Conservation (phyloP, 2,888 invertebrate species). For the Pollenia labialis region DNA sequence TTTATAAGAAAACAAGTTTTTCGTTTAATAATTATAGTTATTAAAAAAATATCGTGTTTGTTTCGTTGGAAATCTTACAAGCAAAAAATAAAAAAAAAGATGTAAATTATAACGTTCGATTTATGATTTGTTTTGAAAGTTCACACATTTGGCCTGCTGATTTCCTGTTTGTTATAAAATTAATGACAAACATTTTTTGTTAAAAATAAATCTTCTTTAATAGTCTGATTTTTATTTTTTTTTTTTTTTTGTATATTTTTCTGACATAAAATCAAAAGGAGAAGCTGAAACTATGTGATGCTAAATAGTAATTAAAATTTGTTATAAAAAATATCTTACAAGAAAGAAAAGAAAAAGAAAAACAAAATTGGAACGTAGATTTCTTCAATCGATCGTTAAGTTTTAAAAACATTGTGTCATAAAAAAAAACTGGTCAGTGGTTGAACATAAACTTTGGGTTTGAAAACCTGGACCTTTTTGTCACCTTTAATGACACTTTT, state of each 20-base stretch:
- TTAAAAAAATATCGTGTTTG: conserved; percentile 65
- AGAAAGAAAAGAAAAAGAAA: conserved; percentile 21
- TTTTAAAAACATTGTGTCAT: conserved; percentile 22
- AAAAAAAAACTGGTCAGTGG: conserved; percentile 52
- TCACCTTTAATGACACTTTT: conserved; percentile 68
- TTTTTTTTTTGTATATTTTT: conserved; percentile 18
- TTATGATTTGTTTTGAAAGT: conserved; percentile 70
- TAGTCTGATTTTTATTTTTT: conserved; percentile 7
- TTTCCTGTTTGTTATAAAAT: conserved; percentile 59
- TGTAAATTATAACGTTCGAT: conserved; percentile 51
- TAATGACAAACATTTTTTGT: conserved; percentile 61
- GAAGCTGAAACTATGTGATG: conserved; percentile 27
- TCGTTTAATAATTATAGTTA: conserved; percentile 66
- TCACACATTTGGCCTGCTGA: conserved; percentile 63
- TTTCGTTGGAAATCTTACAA: conserved; percentile 39
- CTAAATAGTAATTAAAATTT: conserved; percentile 63
- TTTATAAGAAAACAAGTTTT: conserved; percentile 63
- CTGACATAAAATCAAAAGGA: conserved; percentile 16
- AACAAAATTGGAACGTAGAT: conserved; percentile 24
- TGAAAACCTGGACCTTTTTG: conserved; percentile 43
- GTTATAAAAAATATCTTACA: conserved; percentile 49
- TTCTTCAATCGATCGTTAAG: conserved; percentile 59
- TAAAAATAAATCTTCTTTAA: conserved; percentile 10
- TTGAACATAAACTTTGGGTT: conserved; percentile 7
- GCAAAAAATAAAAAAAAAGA: neutral